Percentiles rank a stretch among this genome's conserved stretches.
phyloP scores from a whole-genome alignment of 2,797 vertebrate genomes.

The Sciurus vulgaris region DNA sequence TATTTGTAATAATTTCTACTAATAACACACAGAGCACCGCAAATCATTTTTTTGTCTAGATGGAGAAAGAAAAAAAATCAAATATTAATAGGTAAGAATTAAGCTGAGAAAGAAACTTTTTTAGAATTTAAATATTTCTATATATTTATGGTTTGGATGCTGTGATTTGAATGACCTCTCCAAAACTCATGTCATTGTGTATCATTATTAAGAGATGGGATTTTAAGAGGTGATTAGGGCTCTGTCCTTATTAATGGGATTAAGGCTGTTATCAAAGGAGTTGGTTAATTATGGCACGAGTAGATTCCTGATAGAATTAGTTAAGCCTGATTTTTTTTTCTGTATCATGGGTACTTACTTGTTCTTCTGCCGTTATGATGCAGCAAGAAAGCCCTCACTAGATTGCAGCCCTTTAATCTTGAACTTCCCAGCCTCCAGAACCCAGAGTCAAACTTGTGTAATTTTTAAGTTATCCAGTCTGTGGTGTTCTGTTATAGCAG shows the following conservation, averaged over 20 bases:
- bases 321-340: not conserved
- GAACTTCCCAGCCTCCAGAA: not conserved
- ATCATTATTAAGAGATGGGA: not conserved
- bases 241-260: not conserved
- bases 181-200: not conserved
- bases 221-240: not conserved
- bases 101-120: not conserved
- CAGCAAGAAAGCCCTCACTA: not conserved
- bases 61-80: not conserved
- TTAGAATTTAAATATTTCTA: not conserved
- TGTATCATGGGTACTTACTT: not conserved
- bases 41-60: not conserved
- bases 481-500: not conserved
- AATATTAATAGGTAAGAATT: slow-evolving; percentile 22
- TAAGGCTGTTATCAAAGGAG: not conserved
- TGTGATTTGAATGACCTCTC: not conserved
- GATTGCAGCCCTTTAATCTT: not conserved
- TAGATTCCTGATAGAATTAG: not conserved
- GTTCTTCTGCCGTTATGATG: not conserved
- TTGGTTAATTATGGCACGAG: not conserved
- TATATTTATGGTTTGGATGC: not conserved
- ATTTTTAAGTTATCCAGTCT: too few relatives aligned
- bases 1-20: slow-evolving; percentile 21
- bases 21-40: not conserved
- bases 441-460: not conserved